Evolutionary conservation across 2,888 invertebrate genomes (phyloP), one percentile per base, ranked within the genome.

Genomic region (Zygogramma bicolorata): DNA sequence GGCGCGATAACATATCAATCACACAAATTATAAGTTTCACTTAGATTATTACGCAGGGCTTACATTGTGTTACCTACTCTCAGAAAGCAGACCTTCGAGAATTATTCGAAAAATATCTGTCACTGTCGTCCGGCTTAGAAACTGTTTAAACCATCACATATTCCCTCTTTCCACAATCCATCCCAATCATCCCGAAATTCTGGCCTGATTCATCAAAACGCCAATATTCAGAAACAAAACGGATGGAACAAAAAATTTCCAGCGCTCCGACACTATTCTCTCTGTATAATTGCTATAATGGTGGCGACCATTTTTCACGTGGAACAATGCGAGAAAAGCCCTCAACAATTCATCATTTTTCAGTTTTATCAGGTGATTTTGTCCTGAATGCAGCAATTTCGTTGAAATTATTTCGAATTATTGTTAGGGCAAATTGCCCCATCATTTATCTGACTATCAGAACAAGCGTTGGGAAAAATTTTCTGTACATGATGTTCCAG

Each of bases 261-360:
- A 49, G 20, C 27, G 7, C 20, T 34, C 18, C 57, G 65, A 31
- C 49, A 15, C 49, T 29, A 5, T 38, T 53, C 31, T 29, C 53
- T 31, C 31, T 31, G 15, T 46, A 27, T 8, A 29, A 65, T 49
- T 65, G 49, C 53, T 53, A 53, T 31, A 42, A 29, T 46, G 53
- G n/a, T 53, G 18, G 22, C 53, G 65, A 22, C 53, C 65, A 65
- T 49, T 65, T 65, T 34, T 22, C 49, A 31, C 20, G 7, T 31
- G 10, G 59, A 65, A 65, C 65, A 65, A 49, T 65, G 53, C 53
- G 65, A 4, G 34, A 49, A 29, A 60, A 38, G 60, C 20, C 18
- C 15, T 31, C 34, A 60, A 34, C 60, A 18, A 60, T 60, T 60
- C 3, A 34, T 60, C 60, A 60, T 60, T 34, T 20, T 60, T 18